Conservation (phyloP, 2,888 invertebrate genomes). For the Ramazzottius varieornatus region DNA sequence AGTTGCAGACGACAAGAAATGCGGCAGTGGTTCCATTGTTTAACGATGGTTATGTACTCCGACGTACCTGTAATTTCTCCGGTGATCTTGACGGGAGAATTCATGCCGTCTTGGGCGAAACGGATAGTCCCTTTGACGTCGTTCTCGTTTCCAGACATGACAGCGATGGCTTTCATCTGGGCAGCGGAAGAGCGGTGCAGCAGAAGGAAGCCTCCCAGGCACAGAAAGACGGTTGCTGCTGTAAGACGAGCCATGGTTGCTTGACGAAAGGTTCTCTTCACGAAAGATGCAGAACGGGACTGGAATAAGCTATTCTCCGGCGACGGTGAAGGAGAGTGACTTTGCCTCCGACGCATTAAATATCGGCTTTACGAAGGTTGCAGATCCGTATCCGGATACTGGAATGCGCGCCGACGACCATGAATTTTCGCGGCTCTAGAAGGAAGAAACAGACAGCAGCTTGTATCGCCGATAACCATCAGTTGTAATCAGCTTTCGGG, state of each 20-base stretch:
- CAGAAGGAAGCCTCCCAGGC: neutral
- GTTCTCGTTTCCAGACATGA: neutral
- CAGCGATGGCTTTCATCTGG: neutral
- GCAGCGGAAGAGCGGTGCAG: neutral
- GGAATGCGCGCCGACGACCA: no score
- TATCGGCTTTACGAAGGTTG: no score
- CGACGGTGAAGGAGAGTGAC: neutral
- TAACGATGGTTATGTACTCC: no score
- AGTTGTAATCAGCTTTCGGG: no score
- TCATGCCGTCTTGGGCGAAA: neutral
- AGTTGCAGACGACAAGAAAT: no score
- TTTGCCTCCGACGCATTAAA: neutral
- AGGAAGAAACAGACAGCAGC: no score
- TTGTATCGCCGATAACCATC: no score
- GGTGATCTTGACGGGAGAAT: neutral
- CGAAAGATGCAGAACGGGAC: no score
- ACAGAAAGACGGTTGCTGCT: neutral
- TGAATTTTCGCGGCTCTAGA: no score
- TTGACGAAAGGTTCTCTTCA: no score
- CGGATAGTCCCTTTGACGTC: neutral
- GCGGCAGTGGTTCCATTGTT: no score
- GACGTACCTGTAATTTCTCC: conserved; percentile 2
- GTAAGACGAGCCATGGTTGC: neutral
- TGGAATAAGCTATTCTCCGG: neutral
- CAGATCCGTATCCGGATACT: no score